Base-by-base conservation (phyloP, 2,797 vertebrate genomes). In the Glossophaga mutica region DNA sequence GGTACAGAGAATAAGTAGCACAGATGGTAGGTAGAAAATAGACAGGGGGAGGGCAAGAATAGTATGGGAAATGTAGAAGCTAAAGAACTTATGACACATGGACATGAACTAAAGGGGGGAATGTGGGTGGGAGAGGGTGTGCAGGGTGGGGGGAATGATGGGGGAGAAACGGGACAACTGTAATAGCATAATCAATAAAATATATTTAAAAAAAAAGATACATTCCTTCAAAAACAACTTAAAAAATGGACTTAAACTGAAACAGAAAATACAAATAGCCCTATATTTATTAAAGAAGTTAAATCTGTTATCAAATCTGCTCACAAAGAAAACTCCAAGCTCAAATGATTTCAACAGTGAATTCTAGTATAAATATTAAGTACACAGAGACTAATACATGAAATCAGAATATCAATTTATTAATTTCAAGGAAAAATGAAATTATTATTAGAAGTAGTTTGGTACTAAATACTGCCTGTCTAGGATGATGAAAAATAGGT, bases 361-460 rank as follows among this genome's bases (percentile, higher is more conserved):
- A 82, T 92, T 93, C 39, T 26, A 83, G 83, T n/a, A 95, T n/a
- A 95, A 86, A 59, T 76, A 87, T 65, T 50, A 93, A 65, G 57
- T 77, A 95, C 5, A 87, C 10, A 93, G 39, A 88, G 46, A 82
- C 42, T 42, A 74, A 70, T 26, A 44, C 55, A 48, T 59, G 46
- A 95, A 87, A 87, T 44, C 19, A 44, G 71, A 90, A 82, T 34
- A 78, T 21, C 46, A 42, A 73, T 9, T 84, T 90, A 81, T 34
- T 57, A 83, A 52, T 67, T 90, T 79, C 44, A 90, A 50, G 67
- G 55, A 70, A 85, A 86, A 96, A 85, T 39, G 62, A 39, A 83
- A 52, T 68, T 76, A 59, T 48, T 62, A 87, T 42, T 88, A 22
- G 22, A 73, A 85, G 22, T 62, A 95, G 65, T 48, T 42, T 6